Base-by-base conservation (phyloP, 2,113 vertebrate species). In the Thunnus maccoyii region DNA sequence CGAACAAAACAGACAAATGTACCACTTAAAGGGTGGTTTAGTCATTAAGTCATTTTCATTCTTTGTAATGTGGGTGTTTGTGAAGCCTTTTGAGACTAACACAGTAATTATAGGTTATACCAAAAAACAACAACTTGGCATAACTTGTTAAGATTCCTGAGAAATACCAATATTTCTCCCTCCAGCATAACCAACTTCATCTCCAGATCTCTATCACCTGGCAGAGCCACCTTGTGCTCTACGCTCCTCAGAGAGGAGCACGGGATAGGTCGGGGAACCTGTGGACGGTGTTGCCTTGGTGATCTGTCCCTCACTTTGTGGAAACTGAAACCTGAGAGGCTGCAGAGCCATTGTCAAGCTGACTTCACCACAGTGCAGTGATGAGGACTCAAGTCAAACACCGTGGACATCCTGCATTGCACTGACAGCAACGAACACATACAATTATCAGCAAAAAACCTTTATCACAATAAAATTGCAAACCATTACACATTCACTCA, bases 261-360 rank as follows among this genome's bases (percentile, higher is more conserved):
- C 8, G 66, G 79, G 86, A 62, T 36, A 30, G 78, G 79, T 74
- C 75, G 56, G 81, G 62, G 73, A 67, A 80, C 72, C 61, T 41
- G 88, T 82, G 81, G 85, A 79, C 55, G 63, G 61, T n/a, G 90
- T 94, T 89, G 88, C 91, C 91, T 82, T 80, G 86, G 89, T 3
- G 86, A 94, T 27, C 70, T 50, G 69, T 48, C 80, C 66, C 67
- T 78, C 88, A 81, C 70, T 86, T 86, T 78, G 88, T 83, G 80
- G 87, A 93, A 90, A 91, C 88, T 92, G 94, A 94, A 95, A 96
- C 88, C 88, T 20, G 93, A 96, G 92, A 90, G 36, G 79, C 47
- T 0, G 60, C 64, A n/a, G 30, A 46, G n/a, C 80, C 77, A 82
- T 91, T 87, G 90, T 84, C 36, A 3, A 47, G 56, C 52, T 8